A percentile compares a stretch with the other conserved stretches of the same genome.
Conservation (phyloP, 1,140 invertebrate genomes). For the Gryon sp. region DNA sequence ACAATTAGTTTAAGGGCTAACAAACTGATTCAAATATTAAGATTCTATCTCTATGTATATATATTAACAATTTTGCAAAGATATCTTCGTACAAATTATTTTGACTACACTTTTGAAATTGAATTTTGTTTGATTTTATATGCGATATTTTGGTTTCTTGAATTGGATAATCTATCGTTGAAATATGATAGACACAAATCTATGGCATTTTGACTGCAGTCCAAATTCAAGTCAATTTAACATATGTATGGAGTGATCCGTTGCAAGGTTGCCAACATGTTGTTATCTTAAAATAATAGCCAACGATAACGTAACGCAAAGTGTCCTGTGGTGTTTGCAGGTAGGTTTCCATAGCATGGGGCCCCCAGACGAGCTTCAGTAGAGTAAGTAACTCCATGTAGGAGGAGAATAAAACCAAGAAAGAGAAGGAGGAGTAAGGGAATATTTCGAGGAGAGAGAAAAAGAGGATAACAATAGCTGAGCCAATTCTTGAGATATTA, state of each 20-base stretch:
- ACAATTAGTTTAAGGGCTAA: too few relatives aligned
- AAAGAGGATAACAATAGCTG: conserved; percentile 40
- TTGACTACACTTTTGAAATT: too few relatives aligned
- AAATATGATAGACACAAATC: conserved; percentile 34
- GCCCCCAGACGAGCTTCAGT: neutral
- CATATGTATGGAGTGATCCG: conserved; percentile 38
- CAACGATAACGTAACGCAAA: conserved; percentile 42
- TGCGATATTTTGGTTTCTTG: too few relatives aligned
- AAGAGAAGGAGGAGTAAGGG: neutral
- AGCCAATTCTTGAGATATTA: conserved; percentile 65
- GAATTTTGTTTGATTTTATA: too few relatives aligned
- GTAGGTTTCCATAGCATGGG: conserved; percentile 52
- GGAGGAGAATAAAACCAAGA: too few relatives aligned
- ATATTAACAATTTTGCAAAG: too few relatives aligned
- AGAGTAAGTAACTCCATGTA: too few relatives aligned
- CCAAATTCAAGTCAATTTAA: conserved; percentile 45
- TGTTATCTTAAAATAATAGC: conserved; percentile 51
- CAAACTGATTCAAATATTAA: too few relatives aligned
- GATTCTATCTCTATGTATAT: too few relatives aligned
- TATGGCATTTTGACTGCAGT: too few relatives aligned
- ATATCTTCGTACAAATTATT: too few relatives aligned
- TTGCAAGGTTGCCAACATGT: conserved; percentile 44
- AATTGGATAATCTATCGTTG: too few relatives aligned
- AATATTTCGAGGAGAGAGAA: conserved; percentile 10
- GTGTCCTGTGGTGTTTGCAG: conserved; percentile 54